phyloP scores from a whole-genome alignment of 2,888 invertebrate genomes.

The Caenorhabditis afra region DNA sequence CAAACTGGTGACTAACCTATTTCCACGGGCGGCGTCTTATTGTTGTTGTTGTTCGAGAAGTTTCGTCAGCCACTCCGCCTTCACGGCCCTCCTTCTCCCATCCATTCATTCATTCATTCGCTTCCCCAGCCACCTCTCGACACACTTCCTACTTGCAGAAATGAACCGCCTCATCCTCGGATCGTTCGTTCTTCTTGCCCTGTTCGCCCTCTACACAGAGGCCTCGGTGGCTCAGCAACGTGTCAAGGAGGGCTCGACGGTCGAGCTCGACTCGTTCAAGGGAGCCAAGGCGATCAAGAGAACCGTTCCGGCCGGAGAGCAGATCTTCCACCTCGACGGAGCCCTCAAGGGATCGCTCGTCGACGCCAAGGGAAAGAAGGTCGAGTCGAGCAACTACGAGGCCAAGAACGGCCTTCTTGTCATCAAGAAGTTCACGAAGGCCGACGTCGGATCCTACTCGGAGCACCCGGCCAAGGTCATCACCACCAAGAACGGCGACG shows the following conservation, averaged over 20 bases:
- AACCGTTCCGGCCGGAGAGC: slow-evolving; percentile 35
- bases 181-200: slow-evolving; percentile 22
- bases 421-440: slow-evolving; percentile 57
- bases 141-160: slow-evolving; percentile 19
- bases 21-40: slow-evolving; percentile 29
- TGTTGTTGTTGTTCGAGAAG: slow-evolving; percentile 31
- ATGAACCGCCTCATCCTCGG: slow-evolving; percentile 45
- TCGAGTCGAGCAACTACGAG: slow-evolving; percentile 49
- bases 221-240: slow-evolving; percentile 40
- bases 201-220: slow-evolving; percentile 21
- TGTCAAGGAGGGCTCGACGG: slow-evolving; percentile 38
- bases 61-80: slow-evolving; percentile 5
- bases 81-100: background rate
- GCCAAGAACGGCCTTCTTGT: slow-evolving; percentile 35
- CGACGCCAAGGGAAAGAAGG: slow-evolving; percentile 43
- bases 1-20: slow-evolving; percentile 40
- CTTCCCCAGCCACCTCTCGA: background rate
- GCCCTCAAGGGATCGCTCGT: slow-evolving; percentile 42
- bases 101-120: background rate
- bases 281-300: slow-evolving; percentile 43
- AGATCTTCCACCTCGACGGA: slow-evolving; percentile 50
- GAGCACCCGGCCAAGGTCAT: slow-evolving; percentile 25
- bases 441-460: slow-evolving; percentile 49
- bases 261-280: slow-evolving; percentile 32
- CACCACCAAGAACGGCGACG: slow-evolving; percentile 29